Percentiles rank a stretch among this genome's conserved stretches.
phyloP scores from a whole-genome alignment of 2,113 vertebrate genomes.

The Climacteris rufus region DNA sequence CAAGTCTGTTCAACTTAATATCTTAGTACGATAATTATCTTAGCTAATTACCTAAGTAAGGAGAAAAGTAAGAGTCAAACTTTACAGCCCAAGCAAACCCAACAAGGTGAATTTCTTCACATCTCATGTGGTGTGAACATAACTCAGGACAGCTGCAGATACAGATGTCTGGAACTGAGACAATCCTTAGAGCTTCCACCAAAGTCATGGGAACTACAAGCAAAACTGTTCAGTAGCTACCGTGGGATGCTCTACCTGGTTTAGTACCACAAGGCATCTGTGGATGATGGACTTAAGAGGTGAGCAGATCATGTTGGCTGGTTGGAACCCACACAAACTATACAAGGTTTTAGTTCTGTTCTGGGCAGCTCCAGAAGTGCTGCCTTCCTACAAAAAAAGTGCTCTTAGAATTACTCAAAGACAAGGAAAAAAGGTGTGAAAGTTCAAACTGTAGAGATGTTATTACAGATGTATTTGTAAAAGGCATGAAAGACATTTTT shows the following conservation, averaged over 20 bases:
- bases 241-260: background rate
- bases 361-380: background rate
- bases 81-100: background rate
- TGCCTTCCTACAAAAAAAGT: background rate
- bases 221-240: background rate
- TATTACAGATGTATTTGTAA: background rate
- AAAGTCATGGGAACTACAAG: background rate
- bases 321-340: background rate
- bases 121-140: background rate
- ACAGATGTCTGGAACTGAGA: background rate
- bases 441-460: background rate
- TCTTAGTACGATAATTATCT: too few species aligned
- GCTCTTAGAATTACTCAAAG: background rate
- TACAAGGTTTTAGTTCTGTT: background rate
- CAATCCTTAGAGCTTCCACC: background rate
- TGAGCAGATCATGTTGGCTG: background rate
- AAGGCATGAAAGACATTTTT: background rate
- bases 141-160: background rate
- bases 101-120: background rate
- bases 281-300: background rate
- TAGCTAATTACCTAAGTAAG: background rate
- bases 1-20: background rate
- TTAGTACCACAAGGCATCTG: background rate
- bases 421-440: background rate
- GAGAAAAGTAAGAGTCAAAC: background rate